These are phyloP conservation scores for Corella eumyota DNA, from an alignment of 23 tunicate genomes.

Conservation along the genomic window DNA sequence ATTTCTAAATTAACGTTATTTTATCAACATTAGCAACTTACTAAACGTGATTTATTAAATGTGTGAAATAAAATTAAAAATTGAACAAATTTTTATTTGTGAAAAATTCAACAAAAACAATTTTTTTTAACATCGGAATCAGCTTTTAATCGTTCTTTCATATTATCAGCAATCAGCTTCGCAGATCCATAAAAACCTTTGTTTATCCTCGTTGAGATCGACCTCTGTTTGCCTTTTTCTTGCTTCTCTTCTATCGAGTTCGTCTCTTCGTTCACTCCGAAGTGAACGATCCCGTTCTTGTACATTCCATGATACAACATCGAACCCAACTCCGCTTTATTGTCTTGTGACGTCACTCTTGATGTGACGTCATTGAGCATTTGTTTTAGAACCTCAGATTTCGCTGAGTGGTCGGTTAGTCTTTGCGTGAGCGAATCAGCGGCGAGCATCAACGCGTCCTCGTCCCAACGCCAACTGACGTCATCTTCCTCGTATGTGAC, in stretches of 20 bases:
- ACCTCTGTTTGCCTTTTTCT: not conserved
- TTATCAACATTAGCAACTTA: too few relatives aligned
- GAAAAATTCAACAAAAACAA: too few relatives aligned
- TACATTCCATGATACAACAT: too few relatives aligned
- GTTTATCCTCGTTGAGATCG: slow-evolving; percentile 7
- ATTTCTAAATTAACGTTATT: too few relatives aligned
- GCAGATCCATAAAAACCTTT: slow-evolving; percentile 17
- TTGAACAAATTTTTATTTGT: too few relatives aligned
- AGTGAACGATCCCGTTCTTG: too few relatives aligned
- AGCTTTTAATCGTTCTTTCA: too few relatives aligned
- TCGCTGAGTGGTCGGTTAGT: slow-evolving; percentile 16
- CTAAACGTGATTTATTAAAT: too few relatives aligned
- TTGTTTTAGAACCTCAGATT: slow-evolving; percentile 21
- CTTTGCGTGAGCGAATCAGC: slow-evolving; percentile 16
- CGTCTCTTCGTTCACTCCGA: not conserved
- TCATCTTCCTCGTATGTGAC: slow-evolving; percentile 30
- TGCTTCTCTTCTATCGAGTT: slow-evolving; percentile 29
- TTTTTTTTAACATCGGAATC: too few relatives aligned
- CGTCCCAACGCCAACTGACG: slow-evolving; percentile 68
- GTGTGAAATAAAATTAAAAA: too few relatives aligned
- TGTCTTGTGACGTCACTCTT: not conserved
- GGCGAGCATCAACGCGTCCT: slow-evolving; percentile 13
- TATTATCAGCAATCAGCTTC: too few relatives aligned
- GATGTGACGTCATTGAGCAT: slow-evolving; percentile 8
- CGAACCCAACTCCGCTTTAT: not conserved